Conservation (phyloP, 2,888 invertebrate genomes). For the Buathra laborator region DNA sequence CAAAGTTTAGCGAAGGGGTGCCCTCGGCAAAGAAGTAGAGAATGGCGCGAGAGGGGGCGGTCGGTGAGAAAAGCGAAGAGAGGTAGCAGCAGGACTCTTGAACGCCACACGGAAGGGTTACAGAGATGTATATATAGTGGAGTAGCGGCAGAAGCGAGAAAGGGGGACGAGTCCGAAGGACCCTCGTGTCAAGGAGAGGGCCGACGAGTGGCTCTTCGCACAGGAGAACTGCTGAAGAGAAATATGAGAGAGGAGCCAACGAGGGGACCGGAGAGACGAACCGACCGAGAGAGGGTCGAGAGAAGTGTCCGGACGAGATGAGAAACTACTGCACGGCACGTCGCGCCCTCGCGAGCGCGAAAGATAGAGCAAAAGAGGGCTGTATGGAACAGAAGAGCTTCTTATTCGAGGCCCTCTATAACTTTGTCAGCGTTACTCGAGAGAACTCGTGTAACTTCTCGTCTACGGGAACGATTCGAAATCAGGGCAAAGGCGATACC, state of each 20-base stretch:
- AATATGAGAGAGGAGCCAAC: slow-evolving; percentile 34
- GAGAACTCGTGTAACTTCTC: slow-evolving; percentile 32
- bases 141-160: slow-evolving; percentile 46
- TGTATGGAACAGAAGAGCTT: slow-evolving; percentile 45
- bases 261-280: slow-evolving; percentile 55
- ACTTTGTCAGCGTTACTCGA: slow-evolving; percentile 72
- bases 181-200: slow-evolving; percentile 82
- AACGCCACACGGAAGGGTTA: slow-evolving; percentile 61
- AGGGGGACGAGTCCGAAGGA: slow-evolving; percentile 76
- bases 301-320: slow-evolving; percentile 46
- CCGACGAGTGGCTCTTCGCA: slow-evolving; percentile 80
- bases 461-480: slow-evolving; percentile 33
- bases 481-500: slow-evolving; percentile 46
- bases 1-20: slow-evolving; percentile 72
- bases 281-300: slow-evolving; percentile 43
- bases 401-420: slow-evolving; percentile 63
- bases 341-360: slow-evolving; percentile 36
- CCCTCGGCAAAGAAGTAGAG: slow-evolving; percentile 61
- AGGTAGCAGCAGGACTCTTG: slow-evolving; percentile 58
- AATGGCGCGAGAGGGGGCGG: slow-evolving; percentile 70
- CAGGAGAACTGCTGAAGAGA: slow-evolving; percentile 54
- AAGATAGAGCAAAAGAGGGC: slow-evolving; percentile 43
- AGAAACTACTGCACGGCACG: slow-evolving; percentile 47
- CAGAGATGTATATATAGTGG: slow-evolving; percentile 25
- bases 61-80: slow-evolving; percentile 48